Evolutionary conservation across 2,888 invertebrate genomes (phyloP), one percentile per base, ranked within the genome.

Genomic region (Timandra comae): DNA sequence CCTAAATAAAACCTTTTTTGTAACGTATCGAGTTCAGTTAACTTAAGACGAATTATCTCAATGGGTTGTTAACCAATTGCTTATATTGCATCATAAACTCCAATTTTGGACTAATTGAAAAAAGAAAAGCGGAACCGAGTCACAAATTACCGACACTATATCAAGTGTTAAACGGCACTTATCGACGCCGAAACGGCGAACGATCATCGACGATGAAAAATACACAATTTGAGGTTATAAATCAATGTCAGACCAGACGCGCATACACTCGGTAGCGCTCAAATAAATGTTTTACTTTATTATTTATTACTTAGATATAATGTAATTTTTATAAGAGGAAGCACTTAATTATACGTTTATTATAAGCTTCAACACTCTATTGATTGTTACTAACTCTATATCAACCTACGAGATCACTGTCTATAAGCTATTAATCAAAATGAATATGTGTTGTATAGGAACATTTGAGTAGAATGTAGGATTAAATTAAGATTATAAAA

Each of bases 91-190:
- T 60, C 68, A 73, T 72, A 72, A 72, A 74, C 66, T 62, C 63
- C 77, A 79, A 80, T 85, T 81, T 78, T 37, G 50, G 49, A 53
- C 67, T 84, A 82, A 85, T 85, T 84, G 85, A 85, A 82, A 84
- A 81, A 68, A 60, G 70, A 76, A 79, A 78, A 79, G 65, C 62
- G 68, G 64, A 67, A 67, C 67, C 61, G 63, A 64, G 59, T 61
- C 76, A 73, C 79, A 80, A 81, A 85, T 85, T 85, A 85, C 74
- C 57, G 77, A 79, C 84, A 85, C 84, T 85, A 82, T 58, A 85
- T 85, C 85, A 85, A 78, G 84, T 82, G 85, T 78, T 84, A 84
- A 84, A 78, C 75, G 81, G 73, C 75, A 81, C 70, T 82, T 84
- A 84, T 75, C 72, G 76, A 70, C 74, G 69, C 77, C 75, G 77